These are phyloP conservation scores for Lamellibrachia satsuma DNA, from an alignment of 2,888 invertebrate species.

Conservation along the genomic window DNA sequence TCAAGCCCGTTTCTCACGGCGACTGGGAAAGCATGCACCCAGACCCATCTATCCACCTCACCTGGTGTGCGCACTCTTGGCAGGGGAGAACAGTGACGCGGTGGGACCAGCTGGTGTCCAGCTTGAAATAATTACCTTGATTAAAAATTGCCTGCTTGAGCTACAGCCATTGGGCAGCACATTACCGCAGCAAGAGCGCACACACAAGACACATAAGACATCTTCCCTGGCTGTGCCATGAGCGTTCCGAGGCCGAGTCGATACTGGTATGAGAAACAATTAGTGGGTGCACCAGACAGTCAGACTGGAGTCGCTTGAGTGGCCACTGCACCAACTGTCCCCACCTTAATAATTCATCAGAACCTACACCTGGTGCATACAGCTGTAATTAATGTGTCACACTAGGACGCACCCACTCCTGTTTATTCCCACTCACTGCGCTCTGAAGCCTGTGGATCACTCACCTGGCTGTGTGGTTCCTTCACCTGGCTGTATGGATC, in stretches of 20 bases:
- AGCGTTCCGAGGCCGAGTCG: not conserved
- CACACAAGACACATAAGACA: not conserved
- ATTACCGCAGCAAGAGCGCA: not conserved
- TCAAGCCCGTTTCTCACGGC: not conserved
- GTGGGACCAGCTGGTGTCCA: not conserved
- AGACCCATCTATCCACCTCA: not conserved
- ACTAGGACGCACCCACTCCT: not conserved
- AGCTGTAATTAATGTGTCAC: slow-evolving; percentile 3
- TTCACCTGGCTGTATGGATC: too few relatives aligned
- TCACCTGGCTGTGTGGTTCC: too few relatives aligned
- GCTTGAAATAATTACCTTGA: slow-evolving; percentile 17
- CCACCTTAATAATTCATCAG: not conserved
- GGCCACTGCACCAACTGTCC: not conserved
- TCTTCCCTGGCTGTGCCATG: not conserved
- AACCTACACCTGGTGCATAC: not conserved
- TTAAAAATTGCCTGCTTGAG: slow-evolving; percentile 17
- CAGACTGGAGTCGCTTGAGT: not conserved
- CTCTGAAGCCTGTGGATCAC: too few relatives aligned
- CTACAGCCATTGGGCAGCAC: not conserved
- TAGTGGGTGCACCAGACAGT: slow-evolving; percentile 13
- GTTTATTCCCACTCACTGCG: not conserved
- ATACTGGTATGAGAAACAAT: slow-evolving; percentile 17
- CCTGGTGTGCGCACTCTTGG: not conserved
- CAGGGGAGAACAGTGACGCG: not conserved
- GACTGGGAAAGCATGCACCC: not conserved